phyloP scores from a whole-genome alignment of 2,888 invertebrate genomes.

The Shargacucullia verbasci region DNA sequence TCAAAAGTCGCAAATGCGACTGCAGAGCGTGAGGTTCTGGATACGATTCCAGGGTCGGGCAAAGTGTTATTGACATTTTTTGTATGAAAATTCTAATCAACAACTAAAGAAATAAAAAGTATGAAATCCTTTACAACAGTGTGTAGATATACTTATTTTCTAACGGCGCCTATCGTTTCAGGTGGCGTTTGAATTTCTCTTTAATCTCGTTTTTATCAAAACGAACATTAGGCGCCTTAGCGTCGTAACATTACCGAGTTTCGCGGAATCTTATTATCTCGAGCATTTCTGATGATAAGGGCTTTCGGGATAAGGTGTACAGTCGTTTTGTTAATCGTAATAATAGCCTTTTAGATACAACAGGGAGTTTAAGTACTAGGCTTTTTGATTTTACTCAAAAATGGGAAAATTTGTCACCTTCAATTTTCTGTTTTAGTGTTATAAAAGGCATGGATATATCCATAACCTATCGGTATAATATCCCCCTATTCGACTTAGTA shows the following conservation, averaged over 20 bases:
- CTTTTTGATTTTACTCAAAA: too few relatives aligned
- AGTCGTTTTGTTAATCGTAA: constrained; percentile 21
- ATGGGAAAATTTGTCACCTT: too few relatives aligned
- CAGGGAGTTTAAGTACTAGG: too few relatives aligned
- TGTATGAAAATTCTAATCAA: not conserved
- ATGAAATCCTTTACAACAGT: constrained; percentile 13
- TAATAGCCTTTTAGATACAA: constrained; percentile 15
- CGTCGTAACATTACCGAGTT: constrained; percentile 37
- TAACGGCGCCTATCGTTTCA: constrained; percentile 35
- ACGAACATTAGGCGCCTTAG: constrained; percentile 39
- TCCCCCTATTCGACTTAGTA: too few relatives aligned
- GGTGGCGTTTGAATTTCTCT: constrained; percentile 49
- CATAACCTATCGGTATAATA: too few relatives aligned
- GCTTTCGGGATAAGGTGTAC: constrained; percentile 13
- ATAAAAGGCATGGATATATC: too few relatives aligned
- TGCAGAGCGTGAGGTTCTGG: too few relatives aligned
- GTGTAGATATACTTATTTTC: constrained; percentile 33
- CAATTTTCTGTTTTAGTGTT: too few relatives aligned
- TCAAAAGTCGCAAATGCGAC: not conserved
- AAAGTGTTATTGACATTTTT: too few relatives aligned
- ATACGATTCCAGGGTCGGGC: too few relatives aligned
- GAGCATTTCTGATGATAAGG: constrained; percentile 30
- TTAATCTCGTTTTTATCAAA: constrained; percentile 56
- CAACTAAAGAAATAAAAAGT: too few relatives aligned
- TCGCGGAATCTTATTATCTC: constrained; percentile 32